Percentiles rank a stretch among this genome's conserved stretches.
Conservation (phyloP, 2,888 invertebrate genomes). For the Noctua janthina region DNA sequence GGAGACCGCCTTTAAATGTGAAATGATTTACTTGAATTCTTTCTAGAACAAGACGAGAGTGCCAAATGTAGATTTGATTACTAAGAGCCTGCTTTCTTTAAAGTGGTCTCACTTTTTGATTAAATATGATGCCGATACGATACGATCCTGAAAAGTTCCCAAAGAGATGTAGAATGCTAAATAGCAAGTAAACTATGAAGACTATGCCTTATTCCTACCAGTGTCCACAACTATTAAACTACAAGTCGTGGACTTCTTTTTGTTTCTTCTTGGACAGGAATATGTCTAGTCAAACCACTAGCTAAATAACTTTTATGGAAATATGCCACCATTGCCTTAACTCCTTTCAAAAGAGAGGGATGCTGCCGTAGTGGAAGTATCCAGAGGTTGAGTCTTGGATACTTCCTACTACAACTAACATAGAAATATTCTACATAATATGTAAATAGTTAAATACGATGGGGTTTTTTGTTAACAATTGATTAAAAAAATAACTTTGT, state of each 20-base stretch:
- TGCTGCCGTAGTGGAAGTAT: background rate
- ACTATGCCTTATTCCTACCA: background rate
- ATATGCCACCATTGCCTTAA: no score
- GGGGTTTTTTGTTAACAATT: no score
- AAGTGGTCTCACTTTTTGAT: background rate
- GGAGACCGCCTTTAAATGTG: slow-evolving; percentile 28
- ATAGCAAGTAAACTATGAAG: background rate
- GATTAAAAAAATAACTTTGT: background rate
- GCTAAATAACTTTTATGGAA: background rate
- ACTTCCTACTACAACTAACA: no score
- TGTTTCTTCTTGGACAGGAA: background rate
- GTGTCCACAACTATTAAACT: background rate
- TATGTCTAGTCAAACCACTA: background rate
- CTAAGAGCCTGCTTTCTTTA: no score
- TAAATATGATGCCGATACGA: no score
- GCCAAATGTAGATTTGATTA: background rate
- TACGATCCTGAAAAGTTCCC: background rate
- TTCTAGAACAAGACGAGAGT: slow-evolving; percentile 2
- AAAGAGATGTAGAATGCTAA: background rate
- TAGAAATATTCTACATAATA: no score
- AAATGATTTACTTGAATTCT: slow-evolving; percentile 23
- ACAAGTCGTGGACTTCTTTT: no score
- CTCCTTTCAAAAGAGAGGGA: no score
- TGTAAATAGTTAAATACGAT: no score
- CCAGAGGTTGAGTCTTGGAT: background rate